phyloP scores from a whole-genome alignment of 2,797 vertebrate genomes.

The Pristis pectinata region DNA sequence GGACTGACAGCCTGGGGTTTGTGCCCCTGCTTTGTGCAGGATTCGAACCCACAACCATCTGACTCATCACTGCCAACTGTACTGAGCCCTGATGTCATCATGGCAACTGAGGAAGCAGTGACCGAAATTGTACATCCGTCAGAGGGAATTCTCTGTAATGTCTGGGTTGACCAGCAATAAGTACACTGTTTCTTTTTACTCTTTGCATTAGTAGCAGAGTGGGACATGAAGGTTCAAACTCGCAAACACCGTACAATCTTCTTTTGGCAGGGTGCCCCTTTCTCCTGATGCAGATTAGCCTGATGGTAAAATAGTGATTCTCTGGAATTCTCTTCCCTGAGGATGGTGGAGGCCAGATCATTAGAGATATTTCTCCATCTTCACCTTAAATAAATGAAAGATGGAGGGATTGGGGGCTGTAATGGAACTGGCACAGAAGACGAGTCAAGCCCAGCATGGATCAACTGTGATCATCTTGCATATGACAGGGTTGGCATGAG shows the following conservation, averaged over 20 bases:
- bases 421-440: too few species aligned
- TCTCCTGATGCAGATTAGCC: neutral
- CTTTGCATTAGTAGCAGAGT: neutral
- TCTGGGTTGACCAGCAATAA: neutral
- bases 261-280: neutral
- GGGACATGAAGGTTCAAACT: neutral
- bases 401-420: too few species aligned
- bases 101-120: neutral
- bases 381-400: too few species aligned
- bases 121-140: neutral
- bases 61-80: neutral
- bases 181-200: neutral
- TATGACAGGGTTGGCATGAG: too few species aligned
- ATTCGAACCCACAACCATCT: neutral
- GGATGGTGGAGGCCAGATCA: too few species aligned
- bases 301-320: too few species aligned
- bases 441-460: too few species aligned
- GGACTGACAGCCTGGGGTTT: neutral
- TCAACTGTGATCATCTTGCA: too few species aligned
- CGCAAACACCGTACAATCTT: neutral
- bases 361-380: too few species aligned
- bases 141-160: neutral
- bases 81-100: neutral
- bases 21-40: too few species aligned
- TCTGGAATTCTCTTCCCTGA: too few species aligned